phyloP scores from a whole-genome alignment of 2,888 invertebrate species.

The Calameuta filiformis region DNA sequence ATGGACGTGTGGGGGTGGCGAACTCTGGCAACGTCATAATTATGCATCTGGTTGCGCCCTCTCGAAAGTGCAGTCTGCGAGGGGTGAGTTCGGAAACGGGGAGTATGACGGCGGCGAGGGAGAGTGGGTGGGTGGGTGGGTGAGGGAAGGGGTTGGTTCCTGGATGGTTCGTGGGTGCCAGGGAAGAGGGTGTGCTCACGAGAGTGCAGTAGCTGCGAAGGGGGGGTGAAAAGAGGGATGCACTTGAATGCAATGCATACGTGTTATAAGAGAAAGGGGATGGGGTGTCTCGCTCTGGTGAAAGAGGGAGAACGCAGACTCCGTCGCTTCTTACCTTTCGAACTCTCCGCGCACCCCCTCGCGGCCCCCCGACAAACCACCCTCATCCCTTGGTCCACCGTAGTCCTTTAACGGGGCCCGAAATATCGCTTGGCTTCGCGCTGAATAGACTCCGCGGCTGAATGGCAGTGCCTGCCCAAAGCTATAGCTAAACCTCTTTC shows the following conservation, averaged over 20 bases:
- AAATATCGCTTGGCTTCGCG: conserved; percentile 13
- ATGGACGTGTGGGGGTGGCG: background rate
- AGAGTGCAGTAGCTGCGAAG: background rate
- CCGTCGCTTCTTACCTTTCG: background rate
- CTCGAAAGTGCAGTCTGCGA: background rate
- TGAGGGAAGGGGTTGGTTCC: background rate
- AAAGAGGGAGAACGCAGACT: background rate
- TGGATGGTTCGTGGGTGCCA: background rate
- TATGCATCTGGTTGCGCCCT: background rate
- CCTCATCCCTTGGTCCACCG: background rate
- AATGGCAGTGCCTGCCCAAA: conserved; percentile 7
- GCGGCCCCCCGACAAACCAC: background rate
- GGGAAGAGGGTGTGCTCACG: background rate
- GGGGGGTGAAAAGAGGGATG: background rate
- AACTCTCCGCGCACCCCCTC: background rate
- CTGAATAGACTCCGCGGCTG: conserved; percentile 15
- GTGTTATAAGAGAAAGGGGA: background rate
- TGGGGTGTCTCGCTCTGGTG: background rate
- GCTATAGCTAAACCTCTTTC: conserved; percentile 2
- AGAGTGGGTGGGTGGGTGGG: too few relatives aligned
- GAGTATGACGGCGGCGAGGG: too few relatives aligned
- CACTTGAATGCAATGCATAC: background rate
- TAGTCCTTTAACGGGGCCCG: background rate
- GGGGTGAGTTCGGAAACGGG: too few relatives aligned
- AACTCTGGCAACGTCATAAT: background rate